phyloP scores from a whole-genome alignment of 2,797 vertebrate genomes.

The Avahi laniger region DNA sequence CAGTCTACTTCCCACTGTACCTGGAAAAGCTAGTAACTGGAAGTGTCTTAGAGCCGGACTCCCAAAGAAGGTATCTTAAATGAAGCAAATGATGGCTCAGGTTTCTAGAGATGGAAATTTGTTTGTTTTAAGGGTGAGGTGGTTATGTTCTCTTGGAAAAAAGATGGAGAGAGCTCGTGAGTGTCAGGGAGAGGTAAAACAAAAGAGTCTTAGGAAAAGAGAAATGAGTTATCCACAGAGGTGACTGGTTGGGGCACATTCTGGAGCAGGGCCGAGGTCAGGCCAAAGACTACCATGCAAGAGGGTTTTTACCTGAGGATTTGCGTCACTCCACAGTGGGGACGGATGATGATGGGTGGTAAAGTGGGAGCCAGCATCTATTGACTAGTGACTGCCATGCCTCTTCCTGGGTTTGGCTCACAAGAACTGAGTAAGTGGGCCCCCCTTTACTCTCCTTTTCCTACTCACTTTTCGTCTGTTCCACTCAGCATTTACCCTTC shows the following conservation, averaged over 20 bases:
- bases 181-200: not conserved
- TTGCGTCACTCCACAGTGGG: not conserved
- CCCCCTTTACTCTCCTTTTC: not conserved
- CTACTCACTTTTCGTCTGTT: not conserved
- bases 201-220: not conserved
- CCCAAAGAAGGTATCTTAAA: not conserved
- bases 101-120: not conserved
- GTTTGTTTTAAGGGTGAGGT: not conserved
- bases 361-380: not conserved
- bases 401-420: not conserved
- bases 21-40: not conserved
- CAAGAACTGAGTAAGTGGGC: not conserved
- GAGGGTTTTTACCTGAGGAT: not conserved
- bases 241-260: not conserved
- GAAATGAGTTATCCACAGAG: not conserved
- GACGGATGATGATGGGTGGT: not conserved
- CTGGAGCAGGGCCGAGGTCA: not conserved
- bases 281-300: not conserved
- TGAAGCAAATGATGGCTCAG: not conserved
- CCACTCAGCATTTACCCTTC: not conserved
- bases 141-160: not conserved
- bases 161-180: not conserved
- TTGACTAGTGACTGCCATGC: not conserved
- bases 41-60: not conserved
- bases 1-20: not conserved